phyloP scores from a whole-genome alignment of 2,888 invertebrate species.

The Tridacna gigas region DNA sequence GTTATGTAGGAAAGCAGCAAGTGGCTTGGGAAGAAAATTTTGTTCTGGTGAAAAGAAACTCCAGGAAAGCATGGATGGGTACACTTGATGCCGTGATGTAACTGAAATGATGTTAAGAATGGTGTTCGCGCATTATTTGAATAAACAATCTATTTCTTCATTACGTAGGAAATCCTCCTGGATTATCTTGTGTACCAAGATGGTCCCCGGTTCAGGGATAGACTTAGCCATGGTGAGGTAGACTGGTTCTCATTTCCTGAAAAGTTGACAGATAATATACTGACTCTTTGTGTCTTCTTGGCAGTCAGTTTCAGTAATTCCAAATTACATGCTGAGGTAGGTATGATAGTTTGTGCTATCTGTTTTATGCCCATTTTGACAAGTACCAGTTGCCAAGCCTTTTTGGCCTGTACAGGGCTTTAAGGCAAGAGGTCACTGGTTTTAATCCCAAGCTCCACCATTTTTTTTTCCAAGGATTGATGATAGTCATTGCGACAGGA shows the following conservation, averaged over 20 bases:
- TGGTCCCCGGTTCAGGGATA: conserved; percentile 87
- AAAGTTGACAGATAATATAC: conserved; percentile 37
- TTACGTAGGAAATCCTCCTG: conserved; percentile 82
- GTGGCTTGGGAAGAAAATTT: too few relatives aligned
- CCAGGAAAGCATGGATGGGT: too few relatives aligned
- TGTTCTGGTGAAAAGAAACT: too few relatives aligned
- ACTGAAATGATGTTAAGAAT: too few relatives aligned
- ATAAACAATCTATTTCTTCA: neutral
- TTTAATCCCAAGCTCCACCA: too few relatives aligned
- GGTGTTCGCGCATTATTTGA: too few relatives aligned
- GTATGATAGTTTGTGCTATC: neutral
- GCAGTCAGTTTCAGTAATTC: conserved; percentile 27
- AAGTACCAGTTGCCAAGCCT: neutral
- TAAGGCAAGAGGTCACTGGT: too few relatives aligned
- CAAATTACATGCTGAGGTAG: conserved; percentile 4
- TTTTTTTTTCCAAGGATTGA: too few relatives aligned
- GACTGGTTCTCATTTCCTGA: conserved; percentile 62
- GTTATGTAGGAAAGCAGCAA: too few relatives aligned
- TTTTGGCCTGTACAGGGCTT: too few relatives aligned
- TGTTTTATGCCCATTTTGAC: neutral
- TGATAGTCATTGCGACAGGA: too few relatives aligned
- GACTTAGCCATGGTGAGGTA: conserved; percentile 86
- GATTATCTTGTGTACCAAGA: conserved; percentile 86
- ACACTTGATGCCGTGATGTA: too few relatives aligned
- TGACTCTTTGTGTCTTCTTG: conserved; percentile 29